phyloP scores from a whole-genome alignment of 2,113 vertebrate species.

The Synchiropus splendidus region DNA sequence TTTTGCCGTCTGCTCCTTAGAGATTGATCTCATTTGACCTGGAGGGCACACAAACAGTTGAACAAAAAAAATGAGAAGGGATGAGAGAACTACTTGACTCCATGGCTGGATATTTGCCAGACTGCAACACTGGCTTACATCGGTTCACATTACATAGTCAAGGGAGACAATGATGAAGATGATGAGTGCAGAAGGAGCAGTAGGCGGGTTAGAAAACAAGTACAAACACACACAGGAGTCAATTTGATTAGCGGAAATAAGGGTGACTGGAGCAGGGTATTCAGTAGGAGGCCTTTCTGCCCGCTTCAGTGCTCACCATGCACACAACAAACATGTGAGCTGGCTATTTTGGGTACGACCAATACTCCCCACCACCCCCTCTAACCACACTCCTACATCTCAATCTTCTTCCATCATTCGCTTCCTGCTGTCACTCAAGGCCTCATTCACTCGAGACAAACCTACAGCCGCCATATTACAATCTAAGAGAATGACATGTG shows the following conservation, averaged over 20 bases:
- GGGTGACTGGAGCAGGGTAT: slow-evolving; percentile 28
- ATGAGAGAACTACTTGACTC: slow-evolving; percentile 6
- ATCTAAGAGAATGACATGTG: too few species aligned
- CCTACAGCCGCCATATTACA: too few species aligned
- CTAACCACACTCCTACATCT: slow-evolving; percentile 44
- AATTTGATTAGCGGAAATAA: slow-evolving; percentile 18
- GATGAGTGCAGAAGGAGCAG: slow-evolving; percentile 5
- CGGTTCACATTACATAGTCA: slow-evolving; percentile 13
- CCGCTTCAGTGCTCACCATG: slow-evolving; percentile 34
- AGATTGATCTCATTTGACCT: too few species aligned
- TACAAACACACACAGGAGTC: slow-evolving; percentile 5
- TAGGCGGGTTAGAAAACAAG: not conserved
- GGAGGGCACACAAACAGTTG: too few species aligned
- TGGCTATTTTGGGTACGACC: slow-evolving; percentile 49
- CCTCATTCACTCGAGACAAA: too few species aligned
- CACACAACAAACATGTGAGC: slow-evolving; percentile 58
- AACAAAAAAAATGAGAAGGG: not conserved
- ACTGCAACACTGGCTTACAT: slow-evolving; percentile 18
- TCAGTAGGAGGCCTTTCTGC: slow-evolving; percentile 26
- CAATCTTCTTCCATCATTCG: slow-evolving; percentile 47
- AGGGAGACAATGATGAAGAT: slow-evolving; percentile 10
- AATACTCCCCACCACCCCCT: slow-evolving; percentile 8
- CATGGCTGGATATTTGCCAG: not conserved
- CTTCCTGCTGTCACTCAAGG: slow-evolving; percentile 21
- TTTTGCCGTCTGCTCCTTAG: too few species aligned